A percentile compares a stretch with the other conserved stretches of the same genome.
Conservation (phyloP, 2,113 vertebrate species). For the Oxyruncus cristatus region DNA sequence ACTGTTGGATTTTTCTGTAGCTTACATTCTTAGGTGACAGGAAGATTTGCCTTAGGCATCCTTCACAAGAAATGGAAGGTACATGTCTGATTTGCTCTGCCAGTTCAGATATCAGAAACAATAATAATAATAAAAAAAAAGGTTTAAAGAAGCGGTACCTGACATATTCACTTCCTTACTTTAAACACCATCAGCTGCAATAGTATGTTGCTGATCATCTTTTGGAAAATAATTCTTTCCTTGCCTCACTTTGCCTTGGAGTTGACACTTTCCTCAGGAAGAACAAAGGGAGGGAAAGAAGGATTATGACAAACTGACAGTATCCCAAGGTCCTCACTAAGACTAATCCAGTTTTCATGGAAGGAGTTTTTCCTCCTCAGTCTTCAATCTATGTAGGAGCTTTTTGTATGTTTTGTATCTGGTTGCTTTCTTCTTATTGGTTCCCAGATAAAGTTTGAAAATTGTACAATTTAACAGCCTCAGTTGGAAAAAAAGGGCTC, state of each 20-base stretch:
- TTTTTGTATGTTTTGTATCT: background rate
- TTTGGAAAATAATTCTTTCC: background rate
- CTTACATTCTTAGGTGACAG: background rate
- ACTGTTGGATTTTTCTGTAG: background rate
- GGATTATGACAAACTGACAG: background rate
- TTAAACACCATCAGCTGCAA: background rate
- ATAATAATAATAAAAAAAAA: background rate
- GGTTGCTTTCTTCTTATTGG: background rate
- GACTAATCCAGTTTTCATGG: background rate
- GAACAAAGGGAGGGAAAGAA: background rate
- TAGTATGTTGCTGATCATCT: background rate
- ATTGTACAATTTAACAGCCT: background rate
- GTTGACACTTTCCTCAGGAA: background rate
- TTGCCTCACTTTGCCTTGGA: background rate
- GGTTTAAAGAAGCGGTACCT: background rate
- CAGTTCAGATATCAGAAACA: background rate
- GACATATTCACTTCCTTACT: background rate
- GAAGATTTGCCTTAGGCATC: background rate
- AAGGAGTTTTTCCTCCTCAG: background rate
- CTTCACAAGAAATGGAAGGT: background rate
- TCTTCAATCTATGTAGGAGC: background rate
- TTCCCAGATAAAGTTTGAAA: background rate
- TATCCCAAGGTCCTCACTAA: background rate
- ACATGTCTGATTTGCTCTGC: background rate
- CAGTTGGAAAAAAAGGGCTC: background rate